A percentile compares a stretch with the other conserved stretches of the same genome.
These are phyloP conservation scores for Pandemis corylana DNA, from an alignment of 2,888 invertebrate genomes.

Conservation along the genomic window DNA sequence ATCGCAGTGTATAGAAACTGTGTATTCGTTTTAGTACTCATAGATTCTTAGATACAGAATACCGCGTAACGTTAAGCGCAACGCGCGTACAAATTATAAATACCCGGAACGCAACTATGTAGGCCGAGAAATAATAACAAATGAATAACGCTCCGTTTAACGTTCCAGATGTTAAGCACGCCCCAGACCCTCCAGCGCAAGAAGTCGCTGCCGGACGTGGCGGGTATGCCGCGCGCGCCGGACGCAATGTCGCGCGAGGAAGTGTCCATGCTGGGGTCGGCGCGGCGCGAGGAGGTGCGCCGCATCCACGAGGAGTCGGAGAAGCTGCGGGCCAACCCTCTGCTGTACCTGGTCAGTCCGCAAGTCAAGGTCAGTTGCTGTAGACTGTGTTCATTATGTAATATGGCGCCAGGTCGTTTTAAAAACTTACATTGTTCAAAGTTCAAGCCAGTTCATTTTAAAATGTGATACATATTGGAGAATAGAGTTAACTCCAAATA, in stretches of 20 bases:
- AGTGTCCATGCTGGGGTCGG: constrained; percentile 96
- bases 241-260: constrained; percentile 97
- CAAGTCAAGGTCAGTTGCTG: constrained; percentile 93
- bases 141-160: constrained; percentile 29
- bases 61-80: not conserved
- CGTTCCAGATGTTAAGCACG: constrained; percentile 89
- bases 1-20: not conserved
- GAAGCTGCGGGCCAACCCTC: constrained; percentile 96
- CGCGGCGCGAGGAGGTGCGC: constrained; percentile 97
- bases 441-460: not conserved
- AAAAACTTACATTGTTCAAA: not conserved
- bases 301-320: constrained; percentile 96
- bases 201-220: constrained; percentile 98
- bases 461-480: not conserved
- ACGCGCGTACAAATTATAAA: not conserved
- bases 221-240: constrained; percentile 91
- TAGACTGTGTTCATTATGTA: constrained; percentile 12
- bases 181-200: constrained; percentile 94
- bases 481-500: not conserved
- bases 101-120: not conserved
- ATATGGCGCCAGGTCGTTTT: constrained; percentile 48
- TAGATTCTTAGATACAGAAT: not conserved
- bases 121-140: not conserved
- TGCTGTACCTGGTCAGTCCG: constrained; percentile 98
- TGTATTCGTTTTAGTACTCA: not conserved